These are phyloP conservation scores for Rhea pennata DNA, from an alignment of 2,113 vertebrate species.

Conservation along the genomic window DNA sequence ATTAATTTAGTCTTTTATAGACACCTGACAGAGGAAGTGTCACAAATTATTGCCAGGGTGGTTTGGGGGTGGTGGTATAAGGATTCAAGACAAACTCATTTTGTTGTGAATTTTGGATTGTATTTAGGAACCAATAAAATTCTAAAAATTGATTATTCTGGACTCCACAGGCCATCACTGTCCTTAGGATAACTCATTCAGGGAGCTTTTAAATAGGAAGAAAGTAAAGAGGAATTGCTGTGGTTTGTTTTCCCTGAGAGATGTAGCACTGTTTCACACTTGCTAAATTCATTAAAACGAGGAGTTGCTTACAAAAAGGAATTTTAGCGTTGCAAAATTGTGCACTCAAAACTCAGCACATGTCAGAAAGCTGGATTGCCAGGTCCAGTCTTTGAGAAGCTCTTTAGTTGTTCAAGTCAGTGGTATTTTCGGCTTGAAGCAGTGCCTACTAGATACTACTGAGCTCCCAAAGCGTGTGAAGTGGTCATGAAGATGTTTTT, in stretches of 20 bases:
- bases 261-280: not conserved
- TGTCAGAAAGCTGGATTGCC: not conserved
- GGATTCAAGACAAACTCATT: not conserved
- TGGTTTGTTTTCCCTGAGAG: not conserved
- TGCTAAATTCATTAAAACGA: not conserved
- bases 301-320: not conserved
- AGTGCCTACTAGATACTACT: not conserved
- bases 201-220: not conserved
- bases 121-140: not conserved
- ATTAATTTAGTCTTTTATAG: not conserved
- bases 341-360: not conserved
- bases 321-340: not conserved
- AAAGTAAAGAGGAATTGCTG: not conserved
- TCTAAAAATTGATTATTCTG: not conserved
- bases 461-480: not conserved
- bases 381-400: not conserved
- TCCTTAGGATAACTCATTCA: not conserved
- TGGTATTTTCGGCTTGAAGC: not conserved
- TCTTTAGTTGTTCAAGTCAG: not conserved
- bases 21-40: not conserved
- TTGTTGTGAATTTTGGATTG: not conserved
- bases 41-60: not conserved
- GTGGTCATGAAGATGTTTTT: not conserved
- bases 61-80: not conserved
- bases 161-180: not conserved